phyloP scores from a whole-genome alignment of 2,797 vertebrate species.

The Hoplostethus mediterraneus region DNA sequence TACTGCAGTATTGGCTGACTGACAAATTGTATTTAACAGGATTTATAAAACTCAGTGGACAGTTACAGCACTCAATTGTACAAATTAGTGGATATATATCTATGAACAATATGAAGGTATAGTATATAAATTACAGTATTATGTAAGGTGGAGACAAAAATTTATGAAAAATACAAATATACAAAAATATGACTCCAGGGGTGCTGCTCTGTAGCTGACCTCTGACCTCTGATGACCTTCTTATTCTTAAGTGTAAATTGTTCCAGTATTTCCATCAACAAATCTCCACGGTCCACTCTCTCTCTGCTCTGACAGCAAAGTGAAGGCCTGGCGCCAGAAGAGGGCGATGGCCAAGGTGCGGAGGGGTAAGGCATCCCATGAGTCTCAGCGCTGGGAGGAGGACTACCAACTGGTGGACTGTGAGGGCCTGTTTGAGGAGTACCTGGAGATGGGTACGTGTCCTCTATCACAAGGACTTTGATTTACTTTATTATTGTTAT shows the following conservation, averaged over 20 bases:
- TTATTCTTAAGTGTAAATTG: background rate
- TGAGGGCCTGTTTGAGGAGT: slow-evolving; percentile 87
- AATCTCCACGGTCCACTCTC: no score
- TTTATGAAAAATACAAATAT: no score
- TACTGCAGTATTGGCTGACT: slow-evolving; percentile 55
- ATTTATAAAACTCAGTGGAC: no score
- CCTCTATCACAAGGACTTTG: background rate
- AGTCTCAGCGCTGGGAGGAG: slow-evolving; percentile 82
- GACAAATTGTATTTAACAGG: no score
- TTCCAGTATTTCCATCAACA: background rate
- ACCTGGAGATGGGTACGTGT: slow-evolving; percentile 87
- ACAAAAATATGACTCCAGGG: no score
- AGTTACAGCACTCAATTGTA: no score
- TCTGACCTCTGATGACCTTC: no score
- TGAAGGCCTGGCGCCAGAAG: slow-evolving; percentile 86
- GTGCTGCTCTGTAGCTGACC: background rate
- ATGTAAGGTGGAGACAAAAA: no score
- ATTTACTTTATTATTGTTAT: background rate
- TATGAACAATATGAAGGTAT: no score
- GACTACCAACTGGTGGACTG: slow-evolving; percentile 85
- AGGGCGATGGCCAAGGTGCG: slow-evolving; percentile 75
- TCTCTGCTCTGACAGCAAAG: slow-evolving; percentile 77
- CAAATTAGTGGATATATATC: no score
- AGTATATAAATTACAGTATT: no score
- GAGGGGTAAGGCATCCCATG: slow-evolving; percentile 67